Conservation (phyloP, 2,113 vertebrate species). For the Mormyrus iriodes region DNA sequence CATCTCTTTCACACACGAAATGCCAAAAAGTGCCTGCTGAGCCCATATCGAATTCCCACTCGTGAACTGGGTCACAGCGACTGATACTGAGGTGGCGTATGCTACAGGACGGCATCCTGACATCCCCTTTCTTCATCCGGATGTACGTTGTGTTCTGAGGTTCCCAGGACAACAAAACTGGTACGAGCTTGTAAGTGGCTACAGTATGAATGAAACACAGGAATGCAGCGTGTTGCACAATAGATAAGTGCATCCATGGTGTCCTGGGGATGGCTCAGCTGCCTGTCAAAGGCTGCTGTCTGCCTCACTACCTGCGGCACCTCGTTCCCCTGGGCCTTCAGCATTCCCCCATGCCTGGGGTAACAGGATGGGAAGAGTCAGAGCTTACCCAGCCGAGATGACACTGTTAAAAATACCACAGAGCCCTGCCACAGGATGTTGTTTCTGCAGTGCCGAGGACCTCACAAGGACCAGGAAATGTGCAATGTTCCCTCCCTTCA, state of each 20-base stretch:
- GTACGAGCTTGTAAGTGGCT: background rate
- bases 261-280: background rate
- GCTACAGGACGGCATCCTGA: background rate
- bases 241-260: background rate
- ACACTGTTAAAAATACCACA: constrained; percentile 6
- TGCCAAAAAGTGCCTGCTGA: background rate
- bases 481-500: background rate
- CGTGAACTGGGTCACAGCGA: background rate
- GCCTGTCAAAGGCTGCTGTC: background rate
- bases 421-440: background rate
- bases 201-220: background rate
- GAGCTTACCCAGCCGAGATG: background rate
- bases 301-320: background rate
- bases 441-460: background rate
- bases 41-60: background rate
- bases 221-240: background rate
- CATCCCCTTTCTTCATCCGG: background rate
- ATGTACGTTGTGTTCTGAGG: background rate
- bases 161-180: background rate
- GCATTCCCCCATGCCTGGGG: background rate
- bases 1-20: background rate
- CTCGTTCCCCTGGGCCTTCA: background rate
- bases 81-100: background rate
- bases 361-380: background rate
- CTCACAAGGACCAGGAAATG: background rate